Conservation (phyloP, 1,140 invertebrate species). For the Zaprionus nigranus region DNA sequence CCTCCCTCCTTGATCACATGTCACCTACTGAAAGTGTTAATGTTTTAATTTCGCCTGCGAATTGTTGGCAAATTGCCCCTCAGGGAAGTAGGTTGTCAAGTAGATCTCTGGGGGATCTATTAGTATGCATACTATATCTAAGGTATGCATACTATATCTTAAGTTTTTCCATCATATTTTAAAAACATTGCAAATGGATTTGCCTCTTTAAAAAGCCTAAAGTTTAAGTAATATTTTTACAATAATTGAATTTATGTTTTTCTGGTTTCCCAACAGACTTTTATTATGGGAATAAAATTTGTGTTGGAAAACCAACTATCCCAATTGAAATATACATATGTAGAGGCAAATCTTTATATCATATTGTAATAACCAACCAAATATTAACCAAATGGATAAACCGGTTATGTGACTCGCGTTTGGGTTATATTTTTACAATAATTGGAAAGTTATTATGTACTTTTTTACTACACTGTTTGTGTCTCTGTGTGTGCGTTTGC, state of each 20-base stretch:
- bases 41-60: constrained; percentile 61
- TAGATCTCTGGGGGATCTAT: not conserved
- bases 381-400: not conserved
- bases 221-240: not conserved
- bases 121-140: no score
- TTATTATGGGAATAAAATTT: not conserved
- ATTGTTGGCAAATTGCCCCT: constrained; percentile 23
- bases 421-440: constrained; percentile 2
- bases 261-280: not conserved
- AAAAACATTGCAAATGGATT: no score
- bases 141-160: no score
- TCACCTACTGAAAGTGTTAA: constrained; percentile 51
- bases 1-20: not conserved
- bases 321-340: not conserved
- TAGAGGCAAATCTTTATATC: not conserved
- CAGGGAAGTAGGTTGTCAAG: not conserved
- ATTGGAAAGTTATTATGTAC: constrained; percentile 8
- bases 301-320: not conserved
- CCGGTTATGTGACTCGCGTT: not conserved
- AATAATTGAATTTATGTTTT: not conserved
- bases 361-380: not conserved
- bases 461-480: not conserved
- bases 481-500: no score
- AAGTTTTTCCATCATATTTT: not conserved
- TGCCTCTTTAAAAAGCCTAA: no score